Conservation (phyloP, 2,797 vertebrate genomes). For the Babyrousa celebensis region DNA sequence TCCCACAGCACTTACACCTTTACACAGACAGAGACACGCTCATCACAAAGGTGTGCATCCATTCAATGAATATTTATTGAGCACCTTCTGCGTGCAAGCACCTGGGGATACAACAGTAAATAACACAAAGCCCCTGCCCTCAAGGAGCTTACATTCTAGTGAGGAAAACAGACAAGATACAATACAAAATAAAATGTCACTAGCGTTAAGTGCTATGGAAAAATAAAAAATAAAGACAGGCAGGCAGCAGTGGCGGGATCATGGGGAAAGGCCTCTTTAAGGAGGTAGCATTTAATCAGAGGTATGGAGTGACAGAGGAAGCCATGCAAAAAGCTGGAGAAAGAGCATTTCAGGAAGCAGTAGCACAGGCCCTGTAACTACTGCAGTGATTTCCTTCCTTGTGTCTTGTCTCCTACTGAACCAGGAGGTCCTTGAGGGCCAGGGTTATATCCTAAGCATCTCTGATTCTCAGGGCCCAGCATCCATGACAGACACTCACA, state of each 20-base stretch:
- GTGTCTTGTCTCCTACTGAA: slow-evolving; percentile 1
- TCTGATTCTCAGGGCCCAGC: not conserved
- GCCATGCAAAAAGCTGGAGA: not conserved
- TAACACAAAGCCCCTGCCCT: slow-evolving; percentile 72
- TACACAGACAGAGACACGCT: slow-evolving; percentile 71
- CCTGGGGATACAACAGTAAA: slow-evolving; percentile 31
- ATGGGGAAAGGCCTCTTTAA: not conserved
- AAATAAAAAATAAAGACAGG: not conserved
- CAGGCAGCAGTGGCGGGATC: not conserved
- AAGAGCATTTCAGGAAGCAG: not conserved
- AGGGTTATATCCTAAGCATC: not conserved
- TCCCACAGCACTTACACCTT: not conserved
- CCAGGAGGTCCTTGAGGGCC: not conserved
- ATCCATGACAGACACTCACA: not conserved
- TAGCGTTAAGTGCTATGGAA: not conserved
- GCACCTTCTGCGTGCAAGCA: slow-evolving; percentile 67
- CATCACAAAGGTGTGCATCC: slow-evolving; percentile 67
- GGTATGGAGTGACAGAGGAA: not conserved
- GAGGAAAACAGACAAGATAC: slow-evolving; percentile 31
- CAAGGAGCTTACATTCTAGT: slow-evolving; percentile 82
- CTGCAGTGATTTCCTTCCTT: not conserved
- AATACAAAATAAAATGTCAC: not conserved
- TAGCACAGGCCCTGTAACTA: not conserved
- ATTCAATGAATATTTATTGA: slow-evolving; percentile 82
- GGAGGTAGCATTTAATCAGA: not conserved